These are phyloP conservation scores for Anneissia japonica DNA, from an alignment of 35 echinoderm and acorn worm species.

Conservation along the genomic window DNA sequence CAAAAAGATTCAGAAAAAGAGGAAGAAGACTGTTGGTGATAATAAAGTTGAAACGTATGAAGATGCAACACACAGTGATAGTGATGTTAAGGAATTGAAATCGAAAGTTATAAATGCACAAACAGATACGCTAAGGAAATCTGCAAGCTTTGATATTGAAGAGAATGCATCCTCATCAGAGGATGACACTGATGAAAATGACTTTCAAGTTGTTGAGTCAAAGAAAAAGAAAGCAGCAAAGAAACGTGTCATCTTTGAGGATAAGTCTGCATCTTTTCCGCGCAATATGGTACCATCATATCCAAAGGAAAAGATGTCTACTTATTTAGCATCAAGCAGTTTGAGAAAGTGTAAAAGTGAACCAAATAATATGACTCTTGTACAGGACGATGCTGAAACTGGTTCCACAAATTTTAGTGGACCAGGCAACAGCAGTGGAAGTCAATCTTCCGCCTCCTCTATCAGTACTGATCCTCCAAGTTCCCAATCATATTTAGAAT, in stretches of 20 bases:
- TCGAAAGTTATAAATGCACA: neutral
- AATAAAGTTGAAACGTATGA: neutral
- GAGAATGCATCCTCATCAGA: neutral
- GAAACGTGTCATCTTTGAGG: neutral
- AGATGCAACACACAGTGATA: neutral
- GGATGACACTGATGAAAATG: neutral
- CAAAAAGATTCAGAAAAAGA: neutral
- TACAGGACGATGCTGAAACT: neutral
- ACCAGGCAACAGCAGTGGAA: neutral
- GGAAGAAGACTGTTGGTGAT: neutral
- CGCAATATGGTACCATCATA: neutral
- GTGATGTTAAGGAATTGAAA: neutral
- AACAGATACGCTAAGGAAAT: neutral
- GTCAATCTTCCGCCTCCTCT: neutral
- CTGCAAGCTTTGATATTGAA: neutral
- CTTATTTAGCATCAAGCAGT: neutral
- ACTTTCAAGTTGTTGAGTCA: neutral
- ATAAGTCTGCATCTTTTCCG: neutral
- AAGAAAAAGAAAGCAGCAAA: neutral
- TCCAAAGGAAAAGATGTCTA: neutral
- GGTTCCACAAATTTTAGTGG: neutral
- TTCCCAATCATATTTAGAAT: neutral
- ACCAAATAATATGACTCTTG: neutral
- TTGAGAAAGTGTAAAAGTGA: neutral
- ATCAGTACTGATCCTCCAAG: neutral